phyloP scores from a whole-genome alignment of 2,888 invertebrate genomes.

The Hecatera dysodea region DNA sequence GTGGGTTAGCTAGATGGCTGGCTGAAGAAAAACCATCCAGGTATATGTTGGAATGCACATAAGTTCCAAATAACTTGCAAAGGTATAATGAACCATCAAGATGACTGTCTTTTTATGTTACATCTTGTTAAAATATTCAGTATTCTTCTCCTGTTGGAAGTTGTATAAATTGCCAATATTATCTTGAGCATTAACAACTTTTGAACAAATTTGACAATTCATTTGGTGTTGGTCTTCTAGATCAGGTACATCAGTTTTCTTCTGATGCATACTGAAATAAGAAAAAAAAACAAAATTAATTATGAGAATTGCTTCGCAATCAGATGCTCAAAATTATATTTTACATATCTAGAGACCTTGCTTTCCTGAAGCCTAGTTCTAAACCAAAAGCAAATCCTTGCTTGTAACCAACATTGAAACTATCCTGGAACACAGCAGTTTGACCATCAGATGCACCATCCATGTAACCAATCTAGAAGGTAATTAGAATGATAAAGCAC shows the following conservation, averaged over 20 bases:
- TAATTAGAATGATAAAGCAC: background rate
- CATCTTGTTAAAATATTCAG: slow-evolving; percentile 63
- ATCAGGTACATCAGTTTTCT: slow-evolving; percentile 24
- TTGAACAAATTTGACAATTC: slow-evolving; percentile 84
- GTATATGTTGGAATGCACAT: no score
- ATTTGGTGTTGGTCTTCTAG: slow-evolving; percentile 72
- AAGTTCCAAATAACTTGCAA: background rate
- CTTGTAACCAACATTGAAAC: slow-evolving; percentile 93
- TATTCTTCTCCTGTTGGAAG: slow-evolving; percentile 81
- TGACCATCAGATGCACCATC: slow-evolving; percentile 93
- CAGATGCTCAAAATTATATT: background rate
- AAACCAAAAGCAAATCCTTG: slow-evolving; percentile 92
- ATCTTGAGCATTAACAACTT: slow-evolving; percentile 70
- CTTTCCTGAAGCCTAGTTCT: slow-evolving; percentile 85
- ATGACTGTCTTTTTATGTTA: background rate
- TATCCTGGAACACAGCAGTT: slow-evolving; percentile 91
- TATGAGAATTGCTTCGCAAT: background rate
- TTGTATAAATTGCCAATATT: slow-evolving; percentile 82
- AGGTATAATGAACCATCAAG: background rate
- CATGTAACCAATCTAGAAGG: slow-evolving; percentile 91
- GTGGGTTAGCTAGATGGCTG: no score
- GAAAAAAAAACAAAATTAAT: background rate
- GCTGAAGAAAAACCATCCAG: no score
- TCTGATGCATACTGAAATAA: slow-evolving; percentile 65
- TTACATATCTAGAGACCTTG: slow-evolving; percentile 60